Conservation (phyloP, 2,888 invertebrate species). For the Erebia epiphron region DNA sequence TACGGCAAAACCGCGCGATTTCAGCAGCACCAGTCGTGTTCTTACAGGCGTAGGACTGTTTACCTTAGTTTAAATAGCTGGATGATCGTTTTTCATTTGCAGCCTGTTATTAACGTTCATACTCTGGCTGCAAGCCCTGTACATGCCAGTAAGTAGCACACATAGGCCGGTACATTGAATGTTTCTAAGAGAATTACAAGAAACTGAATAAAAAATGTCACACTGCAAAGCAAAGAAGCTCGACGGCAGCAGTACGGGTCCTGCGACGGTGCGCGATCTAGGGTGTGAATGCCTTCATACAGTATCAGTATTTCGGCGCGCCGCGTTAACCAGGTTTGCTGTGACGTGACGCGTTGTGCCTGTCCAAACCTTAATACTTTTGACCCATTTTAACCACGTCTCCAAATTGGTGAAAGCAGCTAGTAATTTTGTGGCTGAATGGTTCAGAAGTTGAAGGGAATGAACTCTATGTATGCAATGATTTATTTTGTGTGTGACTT, state of each 20-base stretch:
- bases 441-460: neutral
- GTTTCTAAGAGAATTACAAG: neutral
- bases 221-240: neutral
- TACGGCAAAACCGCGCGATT: neutral
- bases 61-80: too few relatives aligned
- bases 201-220: neutral
- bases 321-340: neutral
- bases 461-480: neutral
- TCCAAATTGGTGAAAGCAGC: neutral
- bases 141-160: too few relatives aligned
- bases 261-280: neutral
- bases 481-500: neutral
- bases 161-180: neutral
- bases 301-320: neutral
- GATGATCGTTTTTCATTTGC: too few relatives aligned
- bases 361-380: slow-evolving; percentile 52
- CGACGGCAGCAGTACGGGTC: neutral
- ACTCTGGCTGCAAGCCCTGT: too few relatives aligned
- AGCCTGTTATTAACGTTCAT: too few relatives aligned
- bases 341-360: neutral
- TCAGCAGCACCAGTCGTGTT: neutral
- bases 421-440: neutral
- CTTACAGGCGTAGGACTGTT: too few relatives aligned
- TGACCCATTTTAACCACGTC: slow-evolving; percentile 58
- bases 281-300: neutral